These are phyloP conservation scores for Sinonovacula constricta DNA, from an alignment of 1,140 invertebrate genomes.

Conservation along the genomic window DNA sequence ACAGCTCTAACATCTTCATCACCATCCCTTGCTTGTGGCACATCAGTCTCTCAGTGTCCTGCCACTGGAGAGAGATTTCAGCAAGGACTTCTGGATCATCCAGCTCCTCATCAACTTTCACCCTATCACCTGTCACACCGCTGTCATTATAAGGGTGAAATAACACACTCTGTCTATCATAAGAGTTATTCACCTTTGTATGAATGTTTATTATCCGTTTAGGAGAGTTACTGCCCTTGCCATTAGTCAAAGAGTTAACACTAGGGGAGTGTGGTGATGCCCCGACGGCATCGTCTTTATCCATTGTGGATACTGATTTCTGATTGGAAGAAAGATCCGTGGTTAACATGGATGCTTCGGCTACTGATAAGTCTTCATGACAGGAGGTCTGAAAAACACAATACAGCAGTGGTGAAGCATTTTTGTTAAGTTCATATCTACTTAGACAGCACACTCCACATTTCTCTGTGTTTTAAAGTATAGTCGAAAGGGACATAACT, in stretches of 20 bases:
- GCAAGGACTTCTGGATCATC: constrained; percentile 20
- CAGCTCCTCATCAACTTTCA: constrained; percentile 1
- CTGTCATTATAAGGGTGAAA: no score
- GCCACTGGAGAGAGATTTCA: constrained; percentile 55
- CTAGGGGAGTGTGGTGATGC: constrained; percentile 25
- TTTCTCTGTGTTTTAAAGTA: no score
- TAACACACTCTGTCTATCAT: no score
- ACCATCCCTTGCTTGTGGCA: constrained; percentile 46
- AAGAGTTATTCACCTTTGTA: background rate
- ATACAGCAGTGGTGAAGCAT: no score
- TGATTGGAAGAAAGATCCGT: constrained; percentile 59
- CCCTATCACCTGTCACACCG: no score
- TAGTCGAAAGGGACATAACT: no score
- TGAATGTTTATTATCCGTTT: background rate
- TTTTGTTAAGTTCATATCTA: no score
- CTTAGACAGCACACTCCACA: no score
- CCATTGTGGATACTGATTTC: constrained; percentile 39
- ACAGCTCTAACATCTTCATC: constrained; percentile 58
- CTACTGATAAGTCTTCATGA: constrained; percentile 58
- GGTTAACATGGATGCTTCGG: constrained; percentile 56
- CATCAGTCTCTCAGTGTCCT: constrained; percentile 62
- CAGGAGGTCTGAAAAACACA: constrained; percentile 60
- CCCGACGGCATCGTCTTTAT: constrained; percentile 48
- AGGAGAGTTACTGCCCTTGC: background rate
- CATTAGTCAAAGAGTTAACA: constrained; percentile 12